phyloP scores from a whole-genome alignment of 2,797 vertebrate genomes.

The Schizopygopsis pylzovi region DNA sequence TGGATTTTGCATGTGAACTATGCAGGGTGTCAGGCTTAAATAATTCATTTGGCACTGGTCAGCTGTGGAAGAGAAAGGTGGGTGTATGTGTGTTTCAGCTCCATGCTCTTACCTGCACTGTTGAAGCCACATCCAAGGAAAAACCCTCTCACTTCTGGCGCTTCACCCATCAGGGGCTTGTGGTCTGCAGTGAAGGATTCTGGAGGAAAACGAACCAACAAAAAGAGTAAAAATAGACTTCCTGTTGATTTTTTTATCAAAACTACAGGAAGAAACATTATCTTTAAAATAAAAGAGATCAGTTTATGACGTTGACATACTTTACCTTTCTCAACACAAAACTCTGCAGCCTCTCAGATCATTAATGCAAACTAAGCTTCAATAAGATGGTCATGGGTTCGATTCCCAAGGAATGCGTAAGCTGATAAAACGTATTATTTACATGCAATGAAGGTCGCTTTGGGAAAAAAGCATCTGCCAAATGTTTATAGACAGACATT shows the following conservation, averaged over 20 bases:
- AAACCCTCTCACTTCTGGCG: constrained; percentile 92
- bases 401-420: no score
- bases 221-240: constrained; percentile 3
- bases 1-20: constrained; percentile 29
- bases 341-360: background rate
- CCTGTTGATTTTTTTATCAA: background rate
- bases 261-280: background rate
- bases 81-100: background rate
- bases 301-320: background rate
- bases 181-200: constrained; percentile 98
- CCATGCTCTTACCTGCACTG: constrained; percentile 85
- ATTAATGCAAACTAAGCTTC: background rate
- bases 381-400: background rate
- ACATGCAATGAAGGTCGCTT: background rate
- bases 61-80: constrained; percentile 3
- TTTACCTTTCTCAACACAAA: background rate
- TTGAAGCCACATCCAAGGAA: constrained; percentile 98
- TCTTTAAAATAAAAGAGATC: background rate
- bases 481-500: no score
- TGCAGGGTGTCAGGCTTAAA: background rate
- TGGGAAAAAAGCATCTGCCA: no score
- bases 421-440: background rate
- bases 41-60: constrained; percentile 20
- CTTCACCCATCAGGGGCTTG: constrained; percentile 95
- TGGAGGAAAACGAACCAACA: constrained; percentile 60